Evolutionary conservation across 2,797 vertebrate genomes (phyloP).

Genomic region (Sparus aurata): DNA sequence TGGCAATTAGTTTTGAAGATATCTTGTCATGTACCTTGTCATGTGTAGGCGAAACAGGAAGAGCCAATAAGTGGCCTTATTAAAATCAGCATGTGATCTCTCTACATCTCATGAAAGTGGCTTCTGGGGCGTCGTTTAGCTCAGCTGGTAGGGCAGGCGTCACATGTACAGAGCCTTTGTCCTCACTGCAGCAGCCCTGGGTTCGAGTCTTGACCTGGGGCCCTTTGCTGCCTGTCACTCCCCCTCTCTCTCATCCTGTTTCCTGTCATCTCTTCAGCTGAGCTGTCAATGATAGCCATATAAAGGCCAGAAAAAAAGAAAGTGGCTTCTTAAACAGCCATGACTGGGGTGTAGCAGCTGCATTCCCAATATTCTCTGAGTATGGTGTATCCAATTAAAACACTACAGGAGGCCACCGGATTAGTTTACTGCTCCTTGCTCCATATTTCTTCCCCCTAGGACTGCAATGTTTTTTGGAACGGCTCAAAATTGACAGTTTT

Average conservation of each 20-base stretch:
- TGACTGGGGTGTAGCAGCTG: conserved; percentile 12
- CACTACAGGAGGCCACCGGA: no score
- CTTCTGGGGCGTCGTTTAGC: no score
- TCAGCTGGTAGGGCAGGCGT: no score
- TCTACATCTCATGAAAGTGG: no score
- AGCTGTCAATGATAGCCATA: no score
- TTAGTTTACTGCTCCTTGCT: not conserved
- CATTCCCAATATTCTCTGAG: conserved; percentile 4
- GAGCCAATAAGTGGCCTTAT: not conserved
- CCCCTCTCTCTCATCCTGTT: no score
- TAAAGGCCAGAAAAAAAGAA: no score
- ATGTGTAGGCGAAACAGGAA: not conserved
- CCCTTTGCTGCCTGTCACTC: no score
- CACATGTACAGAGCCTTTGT: no score
- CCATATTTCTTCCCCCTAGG: not conserved
- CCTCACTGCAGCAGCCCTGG: no score
- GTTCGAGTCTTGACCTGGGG: no score
- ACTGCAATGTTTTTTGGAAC: not conserved
- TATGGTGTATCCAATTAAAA: conserved; percentile 2
- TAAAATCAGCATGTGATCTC: not conserved
- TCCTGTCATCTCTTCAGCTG: no score
- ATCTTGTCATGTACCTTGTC: not conserved
- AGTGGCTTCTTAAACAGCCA: conserved; percentile 32
- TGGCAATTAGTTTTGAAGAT: not conserved
- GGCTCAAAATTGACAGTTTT: not conserved